Base-by-base conservation (phyloP, 2,797 vertebrate genomes). In the Mionectes olivaceus region DNA sequence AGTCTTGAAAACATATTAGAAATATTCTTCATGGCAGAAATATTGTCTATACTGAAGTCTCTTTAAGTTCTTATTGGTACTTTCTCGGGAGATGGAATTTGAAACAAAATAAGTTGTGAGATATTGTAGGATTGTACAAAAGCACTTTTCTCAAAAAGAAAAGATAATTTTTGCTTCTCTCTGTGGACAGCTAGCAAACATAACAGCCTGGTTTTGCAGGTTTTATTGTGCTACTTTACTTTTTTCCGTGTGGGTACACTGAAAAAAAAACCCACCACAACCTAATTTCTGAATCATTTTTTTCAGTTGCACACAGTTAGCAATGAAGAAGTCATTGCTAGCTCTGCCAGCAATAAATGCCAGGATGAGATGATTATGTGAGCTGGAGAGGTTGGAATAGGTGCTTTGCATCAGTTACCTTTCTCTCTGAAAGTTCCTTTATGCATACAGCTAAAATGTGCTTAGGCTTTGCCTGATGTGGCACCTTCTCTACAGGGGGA, bases 11-110 rank as follows among this genome's bases (percentile, higher is more conserved):
- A 39, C 50, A 27, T 53, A 50, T 84, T 90, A 93, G 82, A 32
- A 76, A 92, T 95, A 96, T 96, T 95, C 84, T 81, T 87, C 78
- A 44, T 94, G 95, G 55, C 74, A 93, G 89, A 96, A 97, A 94
- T 94, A 96, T 82, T 68, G 64, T 89, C 92, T 94, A 37, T 89
- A 35, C 39, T 61, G 27, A 94, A 82, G 44, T 94, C 32, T 90
- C 59, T 67, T 90, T 87, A 90, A 93, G 88, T 16, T 24, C 93
- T 96, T 93, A 59, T 68, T 90, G 93, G 86, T 94, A 80, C 81
- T 95, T 93, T 88, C 79, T 64, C 83, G 83, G 88, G 93, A 95
- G 61, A 86, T 33, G 35, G n/a, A 24, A 56, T 75, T 49, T 81
- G 86, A 80, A 77, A 75, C 27, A 90, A 61, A 77, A 90, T 85